A percentile compares a stretch with the other conserved stretches of the same genome.
These are phyloP conservation scores for Crypturellus tataupa DNA, from an alignment of 2,797 vertebrate genomes.

Conservation along the genomic window DNA sequence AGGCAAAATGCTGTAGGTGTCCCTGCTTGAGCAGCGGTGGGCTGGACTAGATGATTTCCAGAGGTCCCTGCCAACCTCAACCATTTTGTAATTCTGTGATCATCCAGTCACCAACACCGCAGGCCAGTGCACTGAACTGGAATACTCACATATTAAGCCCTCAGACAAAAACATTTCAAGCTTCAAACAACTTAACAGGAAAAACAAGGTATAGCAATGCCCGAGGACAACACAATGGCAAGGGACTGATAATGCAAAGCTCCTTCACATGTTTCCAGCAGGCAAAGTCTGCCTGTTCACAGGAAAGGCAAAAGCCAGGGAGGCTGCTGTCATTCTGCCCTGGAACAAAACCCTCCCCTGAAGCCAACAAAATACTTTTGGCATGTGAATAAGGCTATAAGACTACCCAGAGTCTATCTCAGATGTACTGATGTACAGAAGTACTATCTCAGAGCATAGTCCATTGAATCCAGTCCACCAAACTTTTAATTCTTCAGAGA, in stretches of 20 bases:
- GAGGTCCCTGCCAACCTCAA: too few species aligned
- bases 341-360: neutral
- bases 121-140: neutral
- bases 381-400: neutral
- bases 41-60: too few species aligned
- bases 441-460: neutral
- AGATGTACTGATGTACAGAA: too few species aligned
- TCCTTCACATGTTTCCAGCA: neutral
- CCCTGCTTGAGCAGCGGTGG: too few species aligned
- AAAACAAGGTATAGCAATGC: neutral
- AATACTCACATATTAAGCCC: neutral
- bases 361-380: neutral
- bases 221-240: neutral
- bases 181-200: neutral
- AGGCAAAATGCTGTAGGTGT: too few species aligned
- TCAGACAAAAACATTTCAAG: neutral
- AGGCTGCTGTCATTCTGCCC: neutral
- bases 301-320: constrained; percentile 5
- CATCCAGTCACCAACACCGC: neutral
- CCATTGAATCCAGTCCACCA: neutral
- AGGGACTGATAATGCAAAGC: neutral
- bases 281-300: neutral
- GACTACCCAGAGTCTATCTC: neutral
- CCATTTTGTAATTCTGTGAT: too few species aligned
- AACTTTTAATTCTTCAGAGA: neutral